Evolutionary conservation across 2,888 invertebrate species (phyloP).

Genomic region (Branchipolynoe longqiensis): DNA sequence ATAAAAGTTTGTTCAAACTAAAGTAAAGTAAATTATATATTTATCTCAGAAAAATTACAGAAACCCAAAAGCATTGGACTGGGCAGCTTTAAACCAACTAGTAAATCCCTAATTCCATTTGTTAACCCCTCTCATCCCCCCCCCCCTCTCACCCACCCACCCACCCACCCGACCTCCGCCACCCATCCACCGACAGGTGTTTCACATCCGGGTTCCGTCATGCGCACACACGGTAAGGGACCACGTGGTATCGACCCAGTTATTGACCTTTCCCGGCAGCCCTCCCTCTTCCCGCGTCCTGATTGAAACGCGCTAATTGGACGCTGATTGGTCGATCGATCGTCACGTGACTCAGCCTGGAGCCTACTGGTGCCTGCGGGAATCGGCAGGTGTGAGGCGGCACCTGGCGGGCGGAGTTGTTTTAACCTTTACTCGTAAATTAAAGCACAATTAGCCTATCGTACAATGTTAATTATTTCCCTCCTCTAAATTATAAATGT

Average conservation of each 20-base stretch:
- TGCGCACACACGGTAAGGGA: too few relatives aligned
- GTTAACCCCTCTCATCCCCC: too few relatives aligned
- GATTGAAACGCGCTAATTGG: constrained; percentile 35
- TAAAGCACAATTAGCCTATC: too few relatives aligned
- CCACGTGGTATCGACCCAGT: constrained; percentile 8
- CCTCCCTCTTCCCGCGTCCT: background rate
- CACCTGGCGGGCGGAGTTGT: too few relatives aligned
- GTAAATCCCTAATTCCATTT: background rate
- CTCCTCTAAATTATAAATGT: too few relatives aligned
- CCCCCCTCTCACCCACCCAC: background rate
- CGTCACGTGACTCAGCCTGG: constrained; percentile 21
- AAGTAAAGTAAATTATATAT: background rate
- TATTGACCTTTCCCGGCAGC: background rate
- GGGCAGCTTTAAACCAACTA: background rate
- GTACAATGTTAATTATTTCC: too few relatives aligned
- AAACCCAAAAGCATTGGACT: too few relatives aligned
- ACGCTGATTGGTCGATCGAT: constrained; percentile 35
- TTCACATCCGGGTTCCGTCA: background rate
- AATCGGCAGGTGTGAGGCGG: background rate
- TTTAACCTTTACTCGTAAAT: too few relatives aligned
- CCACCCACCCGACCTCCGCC: background rate
- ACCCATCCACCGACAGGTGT: background rate
- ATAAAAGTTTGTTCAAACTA: too few relatives aligned
- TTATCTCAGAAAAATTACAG: background rate
- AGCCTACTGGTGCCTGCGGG: background rate